Evolutionary conservation across 2,797 vertebrate genomes (phyloP), one percentile per base, ranked within the genome.

Genomic region (Poecilia wingei): DNA sequence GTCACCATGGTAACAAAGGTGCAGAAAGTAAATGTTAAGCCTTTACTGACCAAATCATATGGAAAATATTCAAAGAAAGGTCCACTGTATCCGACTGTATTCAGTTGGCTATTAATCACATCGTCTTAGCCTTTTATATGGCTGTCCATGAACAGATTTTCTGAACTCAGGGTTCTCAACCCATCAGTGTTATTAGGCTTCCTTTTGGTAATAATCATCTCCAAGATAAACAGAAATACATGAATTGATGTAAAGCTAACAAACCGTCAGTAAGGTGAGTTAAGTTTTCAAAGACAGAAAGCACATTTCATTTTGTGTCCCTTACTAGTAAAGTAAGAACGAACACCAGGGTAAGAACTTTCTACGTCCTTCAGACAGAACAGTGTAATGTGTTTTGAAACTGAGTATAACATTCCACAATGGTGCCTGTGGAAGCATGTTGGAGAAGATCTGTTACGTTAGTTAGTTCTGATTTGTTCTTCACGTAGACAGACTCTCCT

Each of bases 1-100:
- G 75, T 90, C 10, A 0, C 84, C 88, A 90, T 83, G 49, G 89
- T 68, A 90, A 93, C 89, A 53, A 8, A 76, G 28, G 46, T 41
- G 36, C 28, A 36, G 53, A 72, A 3, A 70, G 78, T 53, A 72
- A 81, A 70, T 49, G 89, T 89, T 84, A 85, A 74, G 68, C 57
- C 85, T 39, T 31, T 0, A 43, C 73, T 66, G 69, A 66, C 53
- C 53, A 49, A 72, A 75, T 59, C 55, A 39, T 1, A 22, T 59
- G 36, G 0, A 51, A 28, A 70, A 36, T 8, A 5, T 64, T 28
- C 33, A 46, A 47, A 41, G 45, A 68, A 4, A n/a, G 39, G 45
- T 64, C 51, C 14, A 10, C 45, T 36, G 33, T 7, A 18, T 53
- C 18, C 10, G 22, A 79, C 6, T 41, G 33, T 7, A 25, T 49